Evolutionary conservation across 2,888 invertebrate species (phyloP).

Genomic region (Cistogaster globosa): DNA sequence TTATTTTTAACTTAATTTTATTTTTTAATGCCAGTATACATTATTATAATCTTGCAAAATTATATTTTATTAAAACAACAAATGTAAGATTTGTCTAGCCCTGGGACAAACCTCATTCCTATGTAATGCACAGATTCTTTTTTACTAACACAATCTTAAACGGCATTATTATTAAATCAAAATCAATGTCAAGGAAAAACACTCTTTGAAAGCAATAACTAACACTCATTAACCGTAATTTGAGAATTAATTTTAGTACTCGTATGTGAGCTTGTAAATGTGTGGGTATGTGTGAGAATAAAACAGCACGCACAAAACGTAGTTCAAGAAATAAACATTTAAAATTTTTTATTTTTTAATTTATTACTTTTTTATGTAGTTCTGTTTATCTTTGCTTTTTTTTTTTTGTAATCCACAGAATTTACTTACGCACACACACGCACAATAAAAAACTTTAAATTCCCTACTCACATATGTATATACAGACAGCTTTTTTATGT

Average conservation of each 20-base stretch:
- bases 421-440: conserved; percentile 10
- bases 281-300: background rate
- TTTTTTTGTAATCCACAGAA: background rate
- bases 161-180: conserved; percentile 28
- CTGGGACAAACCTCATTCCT: background rate
- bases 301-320: background rate
- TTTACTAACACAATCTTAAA: background rate
- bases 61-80: no score
- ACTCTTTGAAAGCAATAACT: conserved; percentile 8
- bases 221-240: background rate
- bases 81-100: no score
- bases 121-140: background rate
- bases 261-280: background rate
- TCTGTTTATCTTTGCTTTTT: background rate
- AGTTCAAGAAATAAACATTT: background rate
- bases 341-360: conserved; percentile 1
- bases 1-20: no score
- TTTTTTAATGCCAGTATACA: no score
- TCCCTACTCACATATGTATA: background rate
- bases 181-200: conserved; percentile 64
- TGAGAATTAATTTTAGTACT: conserved; percentile 17
- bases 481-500: no score
- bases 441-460: background rate
- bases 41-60: no score
- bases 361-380: no score